Percentiles rank a stretch among this genome's conserved stretches.
phyloP scores from a whole-genome alignment of 2,888 invertebrate genomes.

The Capitulum mitella region DNA sequence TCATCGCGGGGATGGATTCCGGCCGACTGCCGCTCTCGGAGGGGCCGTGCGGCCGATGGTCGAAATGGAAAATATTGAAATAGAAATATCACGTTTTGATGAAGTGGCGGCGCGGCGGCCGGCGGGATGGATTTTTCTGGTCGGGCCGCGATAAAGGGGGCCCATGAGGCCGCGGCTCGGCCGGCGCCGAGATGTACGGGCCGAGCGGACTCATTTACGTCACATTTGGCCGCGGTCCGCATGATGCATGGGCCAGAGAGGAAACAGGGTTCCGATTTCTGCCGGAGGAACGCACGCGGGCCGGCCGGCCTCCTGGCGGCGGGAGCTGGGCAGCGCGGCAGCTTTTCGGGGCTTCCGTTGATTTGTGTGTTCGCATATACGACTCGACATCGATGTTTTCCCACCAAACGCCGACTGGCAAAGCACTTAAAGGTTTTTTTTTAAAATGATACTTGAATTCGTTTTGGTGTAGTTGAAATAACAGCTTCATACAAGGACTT shows the following conservation, averaged over 20 bases:
- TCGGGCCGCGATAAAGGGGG: neutral
- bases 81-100: neutral
- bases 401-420: too few species aligned
- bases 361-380: too few species aligned
- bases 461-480: too few species aligned
- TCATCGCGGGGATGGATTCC: neutral
- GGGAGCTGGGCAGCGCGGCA: too few species aligned
- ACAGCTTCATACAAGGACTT: too few species aligned
- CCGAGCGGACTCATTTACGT: neutral
- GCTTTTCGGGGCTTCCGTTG: too few species aligned
- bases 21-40: neutral
- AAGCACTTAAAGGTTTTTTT: too few species aligned
- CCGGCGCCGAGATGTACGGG: neutral
- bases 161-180: neutral
- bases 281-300: too few species aligned
- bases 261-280: too few species aligned
- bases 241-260: neutral
- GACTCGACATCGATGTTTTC: too few species aligned
- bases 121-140: constrained; percentile 12
- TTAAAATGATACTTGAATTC: too few species aligned
- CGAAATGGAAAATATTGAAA: constrained; percentile 8
- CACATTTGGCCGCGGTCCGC: neutral
- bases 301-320: too few species aligned
- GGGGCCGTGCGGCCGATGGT: neutral
- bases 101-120: neutral